A percentile compares a stretch with the other conserved stretches of the same genome.
Evolutionary conservation across 2,797 vertebrate species (phyloP).

Genomic region (Pseudotriccus pelzelni): DNA sequence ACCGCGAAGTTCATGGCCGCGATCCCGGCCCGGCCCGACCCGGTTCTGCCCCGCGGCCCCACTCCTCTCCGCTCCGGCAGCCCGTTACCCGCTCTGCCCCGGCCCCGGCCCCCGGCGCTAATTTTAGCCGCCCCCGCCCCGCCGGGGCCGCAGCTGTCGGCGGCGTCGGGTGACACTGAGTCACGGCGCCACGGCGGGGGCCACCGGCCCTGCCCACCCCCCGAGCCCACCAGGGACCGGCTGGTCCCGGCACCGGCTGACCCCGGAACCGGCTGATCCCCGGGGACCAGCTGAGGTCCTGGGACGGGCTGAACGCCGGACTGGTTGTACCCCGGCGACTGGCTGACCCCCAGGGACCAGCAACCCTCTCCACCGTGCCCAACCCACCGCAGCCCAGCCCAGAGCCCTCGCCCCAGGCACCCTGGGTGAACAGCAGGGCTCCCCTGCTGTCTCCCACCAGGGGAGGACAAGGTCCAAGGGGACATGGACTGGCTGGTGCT

Average conservation of each 20-base stretch:
- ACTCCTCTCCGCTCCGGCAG: not conserved
- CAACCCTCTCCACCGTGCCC: not conserved
- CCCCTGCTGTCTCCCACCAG: not conserved
- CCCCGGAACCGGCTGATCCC: not conserved
- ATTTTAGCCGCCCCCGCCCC: constrained; percentile 50
- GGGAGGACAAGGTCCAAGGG: rapidly evolving
- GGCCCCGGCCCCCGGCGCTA: not conserved
- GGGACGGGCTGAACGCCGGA: not conserved
- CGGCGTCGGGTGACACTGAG: constrained; percentile 69
- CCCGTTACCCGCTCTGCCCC: not conserved
- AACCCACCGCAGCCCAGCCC: not conserved
- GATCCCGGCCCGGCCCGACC: not conserved
- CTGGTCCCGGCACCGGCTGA: not conserved
- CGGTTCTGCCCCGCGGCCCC: not conserved
- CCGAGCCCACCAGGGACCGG: not conserved
- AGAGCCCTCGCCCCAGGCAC: not conserved
- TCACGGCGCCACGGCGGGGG: not conserved
- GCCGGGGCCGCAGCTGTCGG: constrained; percentile 60
- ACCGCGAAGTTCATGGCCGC: constrained; percentile 85
- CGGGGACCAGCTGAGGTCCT: not conserved
- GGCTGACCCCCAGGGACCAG: not conserved
- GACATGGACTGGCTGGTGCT: not conserved
- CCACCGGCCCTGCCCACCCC: not conserved
- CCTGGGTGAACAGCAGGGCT: not conserved
- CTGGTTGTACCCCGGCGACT: not conserved